Evolutionary conservation across 2,888 invertebrate genomes (phyloP).

Genomic region (Agrotis puta): DNA sequence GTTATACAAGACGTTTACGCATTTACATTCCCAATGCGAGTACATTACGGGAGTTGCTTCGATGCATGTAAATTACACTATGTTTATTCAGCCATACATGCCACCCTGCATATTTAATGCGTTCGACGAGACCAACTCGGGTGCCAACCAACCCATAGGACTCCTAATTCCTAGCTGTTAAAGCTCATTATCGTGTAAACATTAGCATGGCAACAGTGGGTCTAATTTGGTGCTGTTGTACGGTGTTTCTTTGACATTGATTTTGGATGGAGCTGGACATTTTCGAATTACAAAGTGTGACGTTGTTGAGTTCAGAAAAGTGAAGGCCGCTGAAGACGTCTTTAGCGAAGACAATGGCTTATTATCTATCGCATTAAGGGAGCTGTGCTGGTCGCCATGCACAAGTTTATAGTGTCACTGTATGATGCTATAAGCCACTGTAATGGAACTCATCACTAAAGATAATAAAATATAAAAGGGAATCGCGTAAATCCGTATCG

Average conservation of each 20-base stretch:
- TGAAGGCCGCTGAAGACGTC: constrained; percentile 73
- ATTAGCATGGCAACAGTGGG: constrained; percentile 71
- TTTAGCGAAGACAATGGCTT: constrained; percentile 72
- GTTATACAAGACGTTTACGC: constrained; percentile 79
- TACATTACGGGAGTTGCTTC: constrained; percentile 89
- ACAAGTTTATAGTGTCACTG: constrained; percentile 61
- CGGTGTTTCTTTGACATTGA: constrained; percentile 87
- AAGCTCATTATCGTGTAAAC: constrained; percentile 68
- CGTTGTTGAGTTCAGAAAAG: constrained; percentile 66
- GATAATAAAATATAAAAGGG: constrained; percentile 17
- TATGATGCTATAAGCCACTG: constrained; percentile 25
- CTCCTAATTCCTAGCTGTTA: constrained; percentile 66
- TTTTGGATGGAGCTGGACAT: constrained; percentile 81
- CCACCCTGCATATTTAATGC: constrained; percentile 87
- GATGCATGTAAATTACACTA: constrained; percentile 89
- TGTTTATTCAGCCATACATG: constrained; percentile 88
- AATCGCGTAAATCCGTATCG: constrained; percentile 17
- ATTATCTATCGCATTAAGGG: constrained; percentile 68
- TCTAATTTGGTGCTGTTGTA: constrained; percentile 78
- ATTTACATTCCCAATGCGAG: constrained; percentile 87
- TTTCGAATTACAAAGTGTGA: constrained; percentile 78
- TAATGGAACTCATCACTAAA: constrained; percentile 15
- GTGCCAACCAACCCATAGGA: constrained; percentile 54
- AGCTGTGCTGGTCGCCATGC: constrained; percentile 58
- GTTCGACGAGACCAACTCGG: constrained; percentile 71